Conservation (phyloP, 2,797 vertebrate species). For the Syngnathus rostellatus region DNA sequence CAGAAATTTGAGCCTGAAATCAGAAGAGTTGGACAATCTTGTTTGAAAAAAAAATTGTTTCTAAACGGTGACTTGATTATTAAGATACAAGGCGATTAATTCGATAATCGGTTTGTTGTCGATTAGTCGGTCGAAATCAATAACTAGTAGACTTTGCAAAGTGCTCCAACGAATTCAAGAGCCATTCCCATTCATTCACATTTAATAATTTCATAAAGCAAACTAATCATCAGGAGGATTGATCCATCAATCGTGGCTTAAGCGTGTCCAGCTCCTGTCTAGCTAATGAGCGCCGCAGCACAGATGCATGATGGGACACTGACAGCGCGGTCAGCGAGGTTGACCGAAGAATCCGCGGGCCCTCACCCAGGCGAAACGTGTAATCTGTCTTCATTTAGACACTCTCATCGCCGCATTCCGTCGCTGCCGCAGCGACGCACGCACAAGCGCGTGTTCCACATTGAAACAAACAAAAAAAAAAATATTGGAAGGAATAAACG, state of each 20-base stretch:
- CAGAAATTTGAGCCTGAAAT: no score
- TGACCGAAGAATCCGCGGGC: slow-evolving; percentile 43
- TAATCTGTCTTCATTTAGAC: slow-evolving; percentile 55
- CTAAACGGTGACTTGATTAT: no score
- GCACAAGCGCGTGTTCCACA: slow-evolving; percentile 2
- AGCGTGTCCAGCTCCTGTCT: not conserved
- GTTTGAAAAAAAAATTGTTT: no score
- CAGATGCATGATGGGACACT: slow-evolving; percentile 47
- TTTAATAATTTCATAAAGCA: not conserved
- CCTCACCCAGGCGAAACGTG: slow-evolving; percentile 39
- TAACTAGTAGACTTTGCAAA: no score
- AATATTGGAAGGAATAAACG: not conserved
- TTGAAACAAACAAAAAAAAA: not conserved
- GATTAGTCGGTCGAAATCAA: no score
- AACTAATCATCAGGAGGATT: not conserved
- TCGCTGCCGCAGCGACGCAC: slow-evolving; percentile 16
- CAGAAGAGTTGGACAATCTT: no score
- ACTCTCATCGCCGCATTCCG: slow-evolving; percentile 56
- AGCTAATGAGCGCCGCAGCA: slow-evolving; percentile 8
- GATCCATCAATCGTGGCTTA: slow-evolving; percentile 1
- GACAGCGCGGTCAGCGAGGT: slow-evolving; percentile 44
- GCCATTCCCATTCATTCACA: slow-evolving; percentile 4
- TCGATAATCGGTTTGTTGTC: no score
- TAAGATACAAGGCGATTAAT: no score
- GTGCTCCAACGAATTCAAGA: not conserved